Evolutionary conservation across 2,113 vertebrate genomes (phyloP).

Genomic region (Eublepharis macularius): DNA sequence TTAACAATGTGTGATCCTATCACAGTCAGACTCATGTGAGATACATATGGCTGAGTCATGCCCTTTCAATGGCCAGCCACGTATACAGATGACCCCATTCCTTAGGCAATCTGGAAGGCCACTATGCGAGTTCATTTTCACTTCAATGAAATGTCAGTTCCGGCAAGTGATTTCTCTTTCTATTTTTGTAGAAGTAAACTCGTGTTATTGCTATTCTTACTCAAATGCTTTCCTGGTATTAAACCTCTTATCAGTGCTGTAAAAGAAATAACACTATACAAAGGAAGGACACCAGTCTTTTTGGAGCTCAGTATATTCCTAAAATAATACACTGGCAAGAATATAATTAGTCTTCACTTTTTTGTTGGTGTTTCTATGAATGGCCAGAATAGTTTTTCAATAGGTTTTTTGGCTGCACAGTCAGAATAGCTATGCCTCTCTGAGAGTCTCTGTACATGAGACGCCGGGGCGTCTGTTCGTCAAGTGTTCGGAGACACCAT

Average conservation of each 20-base stretch:
- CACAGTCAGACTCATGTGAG: slow-evolving; percentile 5
- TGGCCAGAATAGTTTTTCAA: too few relatives aligned
- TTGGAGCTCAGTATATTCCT: too few relatives aligned
- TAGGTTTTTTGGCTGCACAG: too few relatives aligned
- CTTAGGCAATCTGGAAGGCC: not conserved
- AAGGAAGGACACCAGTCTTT: not conserved
- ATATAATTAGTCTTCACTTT: not conserved
- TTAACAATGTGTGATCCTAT: not conserved
- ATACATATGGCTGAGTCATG: not conserved
- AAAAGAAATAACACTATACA: not conserved
- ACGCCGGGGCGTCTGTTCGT: too few relatives aligned
- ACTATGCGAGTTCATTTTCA: slow-evolving; percentile 5
- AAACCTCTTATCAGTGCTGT: not conserved
- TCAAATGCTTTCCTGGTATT: not conserved
- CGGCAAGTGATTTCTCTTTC: not conserved
- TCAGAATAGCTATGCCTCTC: too few relatives aligned
- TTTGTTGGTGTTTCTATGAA: not conserved
- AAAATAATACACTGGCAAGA: not conserved
- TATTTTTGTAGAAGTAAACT: not conserved
- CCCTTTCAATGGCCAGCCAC: not conserved
- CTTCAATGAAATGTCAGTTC: slow-evolving; percentile 7
- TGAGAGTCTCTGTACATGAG: too few relatives aligned
- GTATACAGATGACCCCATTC: not conserved
- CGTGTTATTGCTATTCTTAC: not conserved
- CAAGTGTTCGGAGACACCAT: too few relatives aligned